phyloP scores from a whole-genome alignment of 2,888 invertebrate species.

The Anagyrus pseudococci region DNA sequence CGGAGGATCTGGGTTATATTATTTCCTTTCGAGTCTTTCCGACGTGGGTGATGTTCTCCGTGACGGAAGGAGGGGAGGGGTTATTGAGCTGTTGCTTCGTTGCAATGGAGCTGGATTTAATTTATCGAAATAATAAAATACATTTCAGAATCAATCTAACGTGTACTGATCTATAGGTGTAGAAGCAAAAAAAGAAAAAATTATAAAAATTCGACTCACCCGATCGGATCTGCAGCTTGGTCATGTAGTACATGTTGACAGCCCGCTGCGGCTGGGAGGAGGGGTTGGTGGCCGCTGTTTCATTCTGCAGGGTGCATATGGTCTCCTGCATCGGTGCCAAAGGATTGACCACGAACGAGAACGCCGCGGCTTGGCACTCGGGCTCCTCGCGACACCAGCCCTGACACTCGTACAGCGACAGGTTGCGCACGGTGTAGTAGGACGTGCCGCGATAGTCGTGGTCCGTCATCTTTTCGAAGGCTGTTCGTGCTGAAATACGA shows the following conservation, averaged over 20 bases:
- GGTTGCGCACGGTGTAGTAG: conserved; percentile 90
- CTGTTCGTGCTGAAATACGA: conserved; percentile 77
- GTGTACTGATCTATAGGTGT: background rate
- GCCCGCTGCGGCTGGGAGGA: conserved; percentile 81
- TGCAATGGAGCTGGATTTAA: too few relatives aligned
- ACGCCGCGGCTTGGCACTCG: conserved; percentile 90
- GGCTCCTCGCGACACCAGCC: conserved; percentile 94
- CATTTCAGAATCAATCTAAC: too few relatives aligned
- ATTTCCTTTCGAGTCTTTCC: too few relatives aligned
- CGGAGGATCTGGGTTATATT: too few relatives aligned
- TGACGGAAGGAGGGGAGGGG: too few relatives aligned
- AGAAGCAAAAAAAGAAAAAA: background rate
- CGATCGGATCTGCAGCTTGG: conserved; percentile 86
- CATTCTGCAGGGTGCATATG: conserved; percentile 88
- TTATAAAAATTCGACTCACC: conserved; percentile 55
- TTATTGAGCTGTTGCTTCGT: too few relatives aligned
- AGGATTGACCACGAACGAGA: conserved; percentile 92
- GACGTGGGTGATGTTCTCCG: too few relatives aligned
- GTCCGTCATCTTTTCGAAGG: conserved; percentile 93
- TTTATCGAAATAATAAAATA: too few relatives aligned
- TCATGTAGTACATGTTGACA: conserved; percentile 94
- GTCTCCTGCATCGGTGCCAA: conserved; percentile 92
- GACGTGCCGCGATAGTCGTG: conserved; percentile 89
- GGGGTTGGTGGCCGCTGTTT: conserved; percentile 89
- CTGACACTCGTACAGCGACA: conserved; percentile 92